A percentile compares a stretch with the other conserved stretches of the same genome.
phyloP scores from a whole-genome alignment of 92 coral and sea anemone genomes.

The Bergia sp. region DNA sequence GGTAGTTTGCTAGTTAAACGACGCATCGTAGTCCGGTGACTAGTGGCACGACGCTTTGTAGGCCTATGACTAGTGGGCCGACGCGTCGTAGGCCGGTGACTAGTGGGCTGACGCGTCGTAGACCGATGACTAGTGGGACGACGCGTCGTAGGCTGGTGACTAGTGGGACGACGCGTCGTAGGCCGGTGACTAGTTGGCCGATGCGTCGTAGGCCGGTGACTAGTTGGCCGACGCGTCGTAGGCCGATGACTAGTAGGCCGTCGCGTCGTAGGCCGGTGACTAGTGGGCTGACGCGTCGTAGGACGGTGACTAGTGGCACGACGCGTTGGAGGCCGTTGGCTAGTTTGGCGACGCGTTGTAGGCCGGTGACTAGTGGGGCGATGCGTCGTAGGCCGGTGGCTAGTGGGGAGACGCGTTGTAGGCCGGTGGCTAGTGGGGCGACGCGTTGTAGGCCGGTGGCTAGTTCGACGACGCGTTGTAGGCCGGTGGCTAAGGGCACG shows the following conservation, averaged over 20 bases:
- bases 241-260: background rate
- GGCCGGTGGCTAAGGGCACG: background rate
- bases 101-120: conserved; percentile 1
- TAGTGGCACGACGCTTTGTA: background rate
- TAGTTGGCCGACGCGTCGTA: background rate
- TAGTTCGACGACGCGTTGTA: background rate
- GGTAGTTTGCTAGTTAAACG: background rate
- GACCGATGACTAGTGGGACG: background rate
- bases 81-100: background rate
- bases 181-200: background rate
- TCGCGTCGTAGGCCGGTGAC: background rate
- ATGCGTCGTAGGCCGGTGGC: background rate
- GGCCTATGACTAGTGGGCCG: background rate
- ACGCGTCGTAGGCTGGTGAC: conserved; percentile 8
- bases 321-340: background rate
- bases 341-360: background rate
- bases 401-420: background rate
- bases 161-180: background rate
- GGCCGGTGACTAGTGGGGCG: background rate
- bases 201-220: background rate
- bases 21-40: background rate
- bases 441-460: background rate
- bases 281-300: background rate
- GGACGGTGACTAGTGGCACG: background rate
- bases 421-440: background rate